A percentile compares a stretch with the other conserved stretches of the same genome.
These are phyloP conservation scores for Rhopalosiphum nymphaeae DNA, from an alignment of 2,888 invertebrate genomes.

Conservation along the genomic window DNA sequence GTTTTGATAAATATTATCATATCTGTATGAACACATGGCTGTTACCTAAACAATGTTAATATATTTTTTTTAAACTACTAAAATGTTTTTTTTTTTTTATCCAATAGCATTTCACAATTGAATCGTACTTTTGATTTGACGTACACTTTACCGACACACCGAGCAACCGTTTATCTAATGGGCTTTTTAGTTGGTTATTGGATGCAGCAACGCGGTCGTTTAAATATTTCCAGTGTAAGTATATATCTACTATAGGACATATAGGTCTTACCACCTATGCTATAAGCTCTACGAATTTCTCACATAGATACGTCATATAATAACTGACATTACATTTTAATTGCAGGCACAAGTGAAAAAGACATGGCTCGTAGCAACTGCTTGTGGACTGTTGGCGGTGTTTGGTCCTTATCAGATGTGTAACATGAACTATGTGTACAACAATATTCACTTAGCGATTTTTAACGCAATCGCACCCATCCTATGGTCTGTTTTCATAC, in stretches of 20 bases:
- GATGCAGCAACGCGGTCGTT: conserved; percentile 70
- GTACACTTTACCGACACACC: conserved; percentile 74
- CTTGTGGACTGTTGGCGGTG: conserved; percentile 69
- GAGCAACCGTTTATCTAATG: conserved; percentile 74
- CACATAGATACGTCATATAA: neutral
- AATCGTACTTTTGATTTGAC: conserved; percentile 68
- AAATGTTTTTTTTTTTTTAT: neutral
- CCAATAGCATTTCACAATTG: conserved; percentile 66
- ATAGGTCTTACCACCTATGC: neutral
- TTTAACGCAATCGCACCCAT: conserved; percentile 75
- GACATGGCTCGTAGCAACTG: conserved; percentile 66
- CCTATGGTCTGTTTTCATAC: conserved; percentile 74
- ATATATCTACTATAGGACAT: neutral
- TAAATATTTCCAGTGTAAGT: conserved; percentile 72
- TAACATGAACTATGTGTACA: conserved; percentile 72
- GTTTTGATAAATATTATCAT: neutral
- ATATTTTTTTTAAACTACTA: neutral
- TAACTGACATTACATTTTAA: neutral
- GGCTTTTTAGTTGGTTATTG: conserved; percentile 74
- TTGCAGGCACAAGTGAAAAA: conserved; percentile 65
- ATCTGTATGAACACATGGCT: neutral
- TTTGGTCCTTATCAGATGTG: conserved; percentile 74
- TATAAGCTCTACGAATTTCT: neutral
- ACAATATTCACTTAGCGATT: conserved; percentile 73
- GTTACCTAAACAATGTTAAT: neutral